A percentile compares a stretch with the other conserved stretches of the same genome.
These are phyloP conservation scores for Cremastinae sp. DNA, from an alignment of 2,888 invertebrate species.

Conservation along the genomic window DNA sequence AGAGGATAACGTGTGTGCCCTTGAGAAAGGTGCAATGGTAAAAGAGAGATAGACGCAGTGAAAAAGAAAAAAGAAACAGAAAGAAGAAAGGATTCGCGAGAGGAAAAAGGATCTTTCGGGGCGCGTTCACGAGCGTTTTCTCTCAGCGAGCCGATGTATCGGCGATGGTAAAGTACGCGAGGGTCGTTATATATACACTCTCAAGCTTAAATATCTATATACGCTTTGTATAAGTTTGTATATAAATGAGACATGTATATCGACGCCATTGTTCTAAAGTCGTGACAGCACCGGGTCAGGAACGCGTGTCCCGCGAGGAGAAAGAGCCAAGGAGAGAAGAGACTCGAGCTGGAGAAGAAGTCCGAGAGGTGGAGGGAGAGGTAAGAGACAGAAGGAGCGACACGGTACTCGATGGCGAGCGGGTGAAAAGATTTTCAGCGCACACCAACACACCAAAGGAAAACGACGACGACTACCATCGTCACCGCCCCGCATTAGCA, in stretches of 20 bases:
- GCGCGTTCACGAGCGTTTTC: slow-evolving; percentile 59
- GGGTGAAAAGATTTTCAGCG: slow-evolving; percentile 49
- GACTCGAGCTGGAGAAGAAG: slow-evolving; percentile 22
- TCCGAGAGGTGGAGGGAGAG: slow-evolving; percentile 5
- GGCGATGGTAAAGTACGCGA: slow-evolving; percentile 44
- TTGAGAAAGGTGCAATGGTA: not conserved
- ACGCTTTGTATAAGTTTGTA: slow-evolving; percentile 64
- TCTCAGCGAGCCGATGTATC: slow-evolving; percentile 57
- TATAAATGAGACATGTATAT: slow-evolving; percentile 78
- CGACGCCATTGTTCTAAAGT: slow-evolving; percentile 78
- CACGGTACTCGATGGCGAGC: slow-evolving; percentile 30
- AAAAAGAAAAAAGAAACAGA: slow-evolving; percentile 22
- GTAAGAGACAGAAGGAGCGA: slow-evolving; percentile 22
- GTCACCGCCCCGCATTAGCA: slow-evolving; percentile 70
- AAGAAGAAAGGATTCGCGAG: slow-evolving; percentile 12
- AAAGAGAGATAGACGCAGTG: slow-evolving; percentile 17
- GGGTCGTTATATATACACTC: slow-evolving; percentile 28
- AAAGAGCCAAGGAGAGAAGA: slow-evolving; percentile 54
- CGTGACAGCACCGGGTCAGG: slow-evolving; percentile 79
- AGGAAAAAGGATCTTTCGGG: slow-evolving; percentile 55
- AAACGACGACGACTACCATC: slow-evolving; percentile 1
- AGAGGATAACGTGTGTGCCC: slow-evolving; percentile 27
- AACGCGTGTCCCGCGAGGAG: slow-evolving; percentile 74
- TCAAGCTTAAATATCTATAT: slow-evolving; percentile 16
- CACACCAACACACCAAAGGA: slow-evolving; percentile 3